Percentiles rank a stretch among this genome's conserved stretches.
Conservation (phyloP, 2,888 invertebrate species). For the Bimastos eiseni region DNA sequence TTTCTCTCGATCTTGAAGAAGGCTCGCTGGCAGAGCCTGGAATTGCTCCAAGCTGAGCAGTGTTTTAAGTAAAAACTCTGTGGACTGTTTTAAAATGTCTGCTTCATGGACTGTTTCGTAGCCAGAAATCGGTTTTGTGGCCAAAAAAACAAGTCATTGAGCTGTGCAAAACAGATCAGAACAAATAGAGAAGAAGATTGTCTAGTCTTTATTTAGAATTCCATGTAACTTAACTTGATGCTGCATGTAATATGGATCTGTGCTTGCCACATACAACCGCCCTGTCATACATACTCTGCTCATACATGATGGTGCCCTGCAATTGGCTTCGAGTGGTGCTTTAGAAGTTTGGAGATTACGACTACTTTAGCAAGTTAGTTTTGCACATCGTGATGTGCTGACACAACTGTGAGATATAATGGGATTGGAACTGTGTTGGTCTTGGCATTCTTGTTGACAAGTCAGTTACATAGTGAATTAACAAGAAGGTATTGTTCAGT, state of each 20-base stretch:
- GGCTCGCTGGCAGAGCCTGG: neutral
- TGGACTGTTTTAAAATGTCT: neutral
- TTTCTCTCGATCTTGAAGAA: conserved; percentile 1
- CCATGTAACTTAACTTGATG: neutral
- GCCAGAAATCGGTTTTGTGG: neutral
- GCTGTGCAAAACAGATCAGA: neutral
- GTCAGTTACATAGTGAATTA: neutral
- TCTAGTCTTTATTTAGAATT: conserved; percentile 4
- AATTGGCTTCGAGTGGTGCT: no score
- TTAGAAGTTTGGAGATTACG: no score
- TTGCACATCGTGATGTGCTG: neutral
- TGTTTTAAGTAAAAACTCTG: neutral
- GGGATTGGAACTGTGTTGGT: neutral
- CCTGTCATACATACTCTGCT: neutral
- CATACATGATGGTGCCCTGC: no score
- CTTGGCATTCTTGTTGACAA: neutral
- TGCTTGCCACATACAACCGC: neutral
- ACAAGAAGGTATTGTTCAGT: neutral
- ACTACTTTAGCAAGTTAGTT: no score
- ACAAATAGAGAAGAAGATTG: neutral
- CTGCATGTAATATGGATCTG: neutral
- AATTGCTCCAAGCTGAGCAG: neutral
- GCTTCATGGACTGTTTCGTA: neutral
- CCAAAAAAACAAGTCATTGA: no score
- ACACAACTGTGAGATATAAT: neutral